A percentile compares a stretch with the other conserved stretches of the same genome.
These are phyloP conservation scores for Muscicapa comitata DNA, from an alignment of 2,797 vertebrate genomes.

Conservation along the genomic window DNA sequence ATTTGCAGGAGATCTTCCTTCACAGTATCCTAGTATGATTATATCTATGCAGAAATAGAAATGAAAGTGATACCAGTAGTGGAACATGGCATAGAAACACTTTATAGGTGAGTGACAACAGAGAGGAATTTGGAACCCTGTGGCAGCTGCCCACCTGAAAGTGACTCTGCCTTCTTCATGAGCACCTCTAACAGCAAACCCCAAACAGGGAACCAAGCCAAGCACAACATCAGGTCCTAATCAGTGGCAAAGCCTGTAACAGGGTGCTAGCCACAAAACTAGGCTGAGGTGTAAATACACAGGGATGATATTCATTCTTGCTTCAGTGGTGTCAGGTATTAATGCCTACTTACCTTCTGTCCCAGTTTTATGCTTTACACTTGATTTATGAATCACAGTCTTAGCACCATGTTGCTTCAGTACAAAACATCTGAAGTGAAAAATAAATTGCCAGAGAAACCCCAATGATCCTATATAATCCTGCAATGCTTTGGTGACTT, in stretches of 20 bases:
- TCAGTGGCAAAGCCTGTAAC: not conserved
- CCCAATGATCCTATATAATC: not conserved
- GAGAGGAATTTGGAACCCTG: not conserved
- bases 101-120: not conserved
- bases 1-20: not conserved
- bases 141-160: not conserved
- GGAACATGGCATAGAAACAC: not conserved
- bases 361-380: not conserved
- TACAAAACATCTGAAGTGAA: not conserved
- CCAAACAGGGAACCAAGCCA: not conserved
- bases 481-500: not conserved
- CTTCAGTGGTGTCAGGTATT: not conserved
- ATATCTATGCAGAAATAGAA: not conserved
- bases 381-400: not conserved
- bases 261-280: not conserved
- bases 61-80: not conserved
- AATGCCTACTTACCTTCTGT: not conserved
- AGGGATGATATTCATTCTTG: not conserved
- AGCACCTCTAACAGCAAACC: not conserved
- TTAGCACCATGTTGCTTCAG: not conserved
- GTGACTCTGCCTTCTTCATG: not conserved
- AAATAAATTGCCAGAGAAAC: not conserved
- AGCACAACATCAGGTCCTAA: not conserved
- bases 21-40: not conserved
- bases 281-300: not conserved